phyloP scores from a whole-genome alignment of 2,888 invertebrate genomes.

The Biston stratarius region DNA sequence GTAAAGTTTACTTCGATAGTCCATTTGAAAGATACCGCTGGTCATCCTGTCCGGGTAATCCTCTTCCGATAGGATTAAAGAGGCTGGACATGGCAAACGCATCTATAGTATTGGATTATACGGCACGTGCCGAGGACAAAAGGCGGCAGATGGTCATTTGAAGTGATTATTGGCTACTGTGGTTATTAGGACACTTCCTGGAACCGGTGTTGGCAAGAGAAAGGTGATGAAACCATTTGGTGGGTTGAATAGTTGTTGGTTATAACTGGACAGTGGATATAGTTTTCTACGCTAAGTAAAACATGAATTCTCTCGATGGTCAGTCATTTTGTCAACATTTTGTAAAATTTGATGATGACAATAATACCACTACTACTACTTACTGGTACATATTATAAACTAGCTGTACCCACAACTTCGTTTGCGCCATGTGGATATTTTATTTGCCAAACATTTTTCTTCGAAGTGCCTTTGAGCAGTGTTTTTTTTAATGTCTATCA shows the following conservation, averaged over 20 bases:
- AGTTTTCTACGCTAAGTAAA: neutral
- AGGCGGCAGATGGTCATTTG: conserved; percentile 53
- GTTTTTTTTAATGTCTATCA: no score
- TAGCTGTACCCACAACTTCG: no score
- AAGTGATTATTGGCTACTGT: conserved; percentile 24
- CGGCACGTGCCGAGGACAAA: conserved; percentile 51
- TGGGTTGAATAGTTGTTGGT: conserved; percentile 19
- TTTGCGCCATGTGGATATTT: no score
- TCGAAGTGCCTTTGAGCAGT: no score
- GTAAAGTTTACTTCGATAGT: conserved; percentile 17
- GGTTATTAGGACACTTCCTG: conserved; percentile 50
- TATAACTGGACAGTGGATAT: conserved; percentile 15
- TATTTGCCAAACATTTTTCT: no score
- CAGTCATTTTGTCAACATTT: neutral
- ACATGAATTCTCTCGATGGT: neutral
- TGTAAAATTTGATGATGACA: no score
- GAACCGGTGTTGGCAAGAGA: conserved; percentile 34
- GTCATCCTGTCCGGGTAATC: conserved; percentile 70
- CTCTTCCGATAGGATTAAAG: conserved; percentile 71
- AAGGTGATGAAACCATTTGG: conserved; percentile 28
- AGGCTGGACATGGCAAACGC: conserved; percentile 70
- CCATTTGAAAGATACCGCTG: conserved; percentile 44
- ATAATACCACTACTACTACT: no score
- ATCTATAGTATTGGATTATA: conserved; percentile 75
- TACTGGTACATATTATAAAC: no score